These are phyloP conservation scores for Hippocampus guttulatus DNA, from an alignment of 2,113 vertebrate genomes.

Conservation along the genomic window DNA sequence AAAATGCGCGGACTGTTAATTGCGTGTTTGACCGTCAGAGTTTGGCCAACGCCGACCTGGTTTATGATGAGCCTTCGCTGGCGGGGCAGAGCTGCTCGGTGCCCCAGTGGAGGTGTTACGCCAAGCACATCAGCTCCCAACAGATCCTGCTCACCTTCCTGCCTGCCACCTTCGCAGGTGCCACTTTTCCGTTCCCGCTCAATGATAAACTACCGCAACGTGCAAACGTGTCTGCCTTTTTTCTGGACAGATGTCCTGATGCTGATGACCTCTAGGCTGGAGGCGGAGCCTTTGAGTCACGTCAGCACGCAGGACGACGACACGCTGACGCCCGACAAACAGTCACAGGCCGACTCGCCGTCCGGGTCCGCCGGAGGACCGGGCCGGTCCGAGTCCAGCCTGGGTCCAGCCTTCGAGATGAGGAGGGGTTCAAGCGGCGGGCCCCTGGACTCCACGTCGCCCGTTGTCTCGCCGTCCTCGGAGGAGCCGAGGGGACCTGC, in stretches of 20 bases:
- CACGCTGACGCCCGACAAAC: conserved; percentile 56
- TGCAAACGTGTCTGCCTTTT: neutral
- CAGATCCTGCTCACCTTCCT: conserved; percentile 92
- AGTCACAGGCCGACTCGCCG: conserved; percentile 53
- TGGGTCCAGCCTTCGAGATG: conserved; percentile 17
- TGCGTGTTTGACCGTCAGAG: conserved; percentile 65
- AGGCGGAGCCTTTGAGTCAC: conserved; percentile 66
- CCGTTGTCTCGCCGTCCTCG: conserved; percentile 29
- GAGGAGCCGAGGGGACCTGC: neutral
- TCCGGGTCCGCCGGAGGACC: conserved; percentile 49
- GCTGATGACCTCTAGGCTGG: conserved; percentile 74
- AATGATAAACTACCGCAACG: neutral
- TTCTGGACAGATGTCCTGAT: conserved; percentile 78
- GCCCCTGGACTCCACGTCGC: conserved; percentile 55
- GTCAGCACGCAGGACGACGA: conserved; percentile 57
- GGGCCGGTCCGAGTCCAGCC: neutral
- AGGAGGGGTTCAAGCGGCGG: conserved; percentile 33
- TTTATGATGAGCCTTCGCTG: conserved; percentile 68
- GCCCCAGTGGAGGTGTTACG: conserved; percentile 90
- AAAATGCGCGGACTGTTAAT: neutral
- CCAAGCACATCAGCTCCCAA: conserved; percentile 82
- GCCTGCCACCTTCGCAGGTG: conserved; percentile 85
- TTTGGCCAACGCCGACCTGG: conserved; percentile 75
- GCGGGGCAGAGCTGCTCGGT: conserved; percentile 43
- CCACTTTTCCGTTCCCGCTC: neutral